A percentile compares a stretch with the other conserved stretches of the same genome.
These are phyloP conservation scores for Anabas testudineus DNA, from an alignment of 2,797 vertebrate species.

Conservation along the genomic window DNA sequence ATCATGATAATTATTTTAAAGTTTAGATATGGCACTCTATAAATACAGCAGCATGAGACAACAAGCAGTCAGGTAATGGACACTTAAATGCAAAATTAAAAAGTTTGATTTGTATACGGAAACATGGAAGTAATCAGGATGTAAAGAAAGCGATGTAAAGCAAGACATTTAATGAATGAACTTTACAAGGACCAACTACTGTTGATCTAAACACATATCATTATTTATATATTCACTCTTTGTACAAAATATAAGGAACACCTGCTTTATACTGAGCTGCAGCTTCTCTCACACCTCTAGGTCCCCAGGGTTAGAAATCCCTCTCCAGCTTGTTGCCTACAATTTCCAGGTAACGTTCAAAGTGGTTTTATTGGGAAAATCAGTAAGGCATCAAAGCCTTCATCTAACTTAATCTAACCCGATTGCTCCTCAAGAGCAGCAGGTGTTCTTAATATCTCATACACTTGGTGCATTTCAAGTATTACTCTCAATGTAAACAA, in stretches of 20 bases:
- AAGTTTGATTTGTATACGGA: constrained; percentile 26
- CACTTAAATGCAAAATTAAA: constrained; percentile 36
- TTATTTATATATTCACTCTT: constrained; percentile 54
- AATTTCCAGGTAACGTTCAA: constrained; percentile 35
- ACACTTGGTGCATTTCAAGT: constrained; percentile 86
- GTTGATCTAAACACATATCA: constrained; percentile 41
- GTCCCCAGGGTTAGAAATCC: constrained; percentile 15
- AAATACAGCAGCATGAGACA: constrained; percentile 75
- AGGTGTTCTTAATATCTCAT: constrained; percentile 63
- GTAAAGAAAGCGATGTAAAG: constrained; percentile 21
- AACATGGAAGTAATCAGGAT: constrained; percentile 34
- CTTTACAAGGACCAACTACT: constrained; percentile 52
- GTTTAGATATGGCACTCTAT: constrained; percentile 73
- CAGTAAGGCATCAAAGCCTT: constrained; percentile 51
- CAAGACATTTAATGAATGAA: constrained; percentile 30
- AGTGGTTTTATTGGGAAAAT: constrained; percentile 49
- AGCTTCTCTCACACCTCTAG: constrained; percentile 6
- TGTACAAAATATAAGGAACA: constrained; percentile 63
- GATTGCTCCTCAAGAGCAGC: constrained; percentile 50
- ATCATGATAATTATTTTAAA: constrained; percentile 38
- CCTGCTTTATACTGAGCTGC: constrained; percentile 29
- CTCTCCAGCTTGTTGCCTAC: constrained; percentile 11
- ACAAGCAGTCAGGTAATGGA: constrained; percentile 54
- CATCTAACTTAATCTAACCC: constrained; percentile 39
- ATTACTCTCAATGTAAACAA: constrained; percentile 88